Evolutionary conservation across 2,113 vertebrate species (phyloP).

Genomic region (Dolichallabes microphthalmus): DNA sequence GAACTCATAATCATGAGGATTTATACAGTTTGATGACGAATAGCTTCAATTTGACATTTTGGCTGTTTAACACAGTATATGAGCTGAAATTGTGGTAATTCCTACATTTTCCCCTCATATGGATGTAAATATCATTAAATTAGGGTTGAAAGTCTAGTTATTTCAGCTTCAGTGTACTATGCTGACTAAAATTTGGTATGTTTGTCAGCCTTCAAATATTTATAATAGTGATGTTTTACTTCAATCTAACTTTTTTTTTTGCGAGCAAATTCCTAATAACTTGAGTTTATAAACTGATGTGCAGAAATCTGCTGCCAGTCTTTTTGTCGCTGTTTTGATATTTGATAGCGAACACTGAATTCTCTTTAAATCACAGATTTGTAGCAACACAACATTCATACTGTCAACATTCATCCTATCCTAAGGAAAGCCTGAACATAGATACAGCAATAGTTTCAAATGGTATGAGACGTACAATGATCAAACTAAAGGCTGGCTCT

Average conservation of each 20-base stretch:
- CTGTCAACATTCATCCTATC: slow-evolving; percentile 52
- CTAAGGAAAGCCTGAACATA: slow-evolving; percentile 69
- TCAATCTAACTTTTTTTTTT: not conserved
- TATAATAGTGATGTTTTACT: not conserved
- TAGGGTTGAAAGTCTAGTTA: not conserved
- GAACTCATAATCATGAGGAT: not conserved
- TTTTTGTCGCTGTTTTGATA: not conserved
- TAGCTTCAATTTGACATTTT: not conserved
- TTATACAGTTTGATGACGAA: not conserved
- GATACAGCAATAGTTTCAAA: slow-evolving; percentile 70
- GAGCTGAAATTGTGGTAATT: not conserved
- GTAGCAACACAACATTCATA: not conserved
- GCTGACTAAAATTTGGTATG: not conserved
- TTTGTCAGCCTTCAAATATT: not conserved
- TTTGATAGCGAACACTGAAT: not conserved
- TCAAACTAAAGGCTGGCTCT: slow-evolving; percentile 74
- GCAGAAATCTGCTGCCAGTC: not conserved
- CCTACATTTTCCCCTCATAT: not conserved
- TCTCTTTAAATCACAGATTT: not conserved
- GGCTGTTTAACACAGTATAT: not conserved
- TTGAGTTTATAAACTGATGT: not conserved
- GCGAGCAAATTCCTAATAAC: not conserved
- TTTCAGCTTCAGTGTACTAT: not conserved
- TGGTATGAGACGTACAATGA: slow-evolving; percentile 21
- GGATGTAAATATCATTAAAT: not conserved